A percentile compares a stretch with the other conserved stretches of the same genome.
These are phyloP conservation scores for Chrysocyon brachyurus DNA, from an alignment of 2,797 vertebrate genomes.

Conservation along the genomic window DNA sequence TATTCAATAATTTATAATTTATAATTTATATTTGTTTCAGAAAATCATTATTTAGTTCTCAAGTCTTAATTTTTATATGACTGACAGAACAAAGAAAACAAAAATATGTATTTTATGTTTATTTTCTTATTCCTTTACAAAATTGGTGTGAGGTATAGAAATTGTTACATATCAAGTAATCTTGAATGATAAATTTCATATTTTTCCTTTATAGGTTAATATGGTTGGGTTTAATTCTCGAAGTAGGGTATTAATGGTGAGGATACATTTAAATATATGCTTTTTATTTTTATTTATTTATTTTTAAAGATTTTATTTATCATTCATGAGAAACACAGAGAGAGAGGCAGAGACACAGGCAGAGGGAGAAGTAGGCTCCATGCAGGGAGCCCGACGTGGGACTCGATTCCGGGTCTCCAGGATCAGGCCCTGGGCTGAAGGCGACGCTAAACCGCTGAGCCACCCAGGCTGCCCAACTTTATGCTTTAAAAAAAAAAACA, in stretches of 20 bases:
- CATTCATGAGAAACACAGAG: too few relatives aligned
- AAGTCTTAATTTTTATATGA: background rate
- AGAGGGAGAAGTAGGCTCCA: too few relatives aligned
- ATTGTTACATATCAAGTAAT: background rate
- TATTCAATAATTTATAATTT: constrained; percentile 13
- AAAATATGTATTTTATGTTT: background rate
- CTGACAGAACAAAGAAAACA: background rate
- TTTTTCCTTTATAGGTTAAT: background rate
- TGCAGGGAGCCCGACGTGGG: too few relatives aligned
- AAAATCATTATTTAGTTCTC: background rate
- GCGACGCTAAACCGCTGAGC: too few relatives aligned
- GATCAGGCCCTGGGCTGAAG: too few relatives aligned
- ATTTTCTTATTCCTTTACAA: background rate
- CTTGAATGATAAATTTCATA: background rate
- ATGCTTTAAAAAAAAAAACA: background rate
- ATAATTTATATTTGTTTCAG: background rate
- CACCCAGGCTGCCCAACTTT: too few relatives aligned
- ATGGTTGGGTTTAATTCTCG: background rate
- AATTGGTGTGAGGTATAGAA: background rate
- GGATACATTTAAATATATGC: background rate
- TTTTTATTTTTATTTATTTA: background rate
- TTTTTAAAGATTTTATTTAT: too few relatives aligned
- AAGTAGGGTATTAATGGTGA: background rate
- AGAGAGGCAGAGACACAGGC: too few relatives aligned
- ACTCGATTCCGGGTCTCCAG: too few relatives aligned